Conservation (phyloP, 2,797 vertebrate species). For the Borostomias antarcticus region DNA sequence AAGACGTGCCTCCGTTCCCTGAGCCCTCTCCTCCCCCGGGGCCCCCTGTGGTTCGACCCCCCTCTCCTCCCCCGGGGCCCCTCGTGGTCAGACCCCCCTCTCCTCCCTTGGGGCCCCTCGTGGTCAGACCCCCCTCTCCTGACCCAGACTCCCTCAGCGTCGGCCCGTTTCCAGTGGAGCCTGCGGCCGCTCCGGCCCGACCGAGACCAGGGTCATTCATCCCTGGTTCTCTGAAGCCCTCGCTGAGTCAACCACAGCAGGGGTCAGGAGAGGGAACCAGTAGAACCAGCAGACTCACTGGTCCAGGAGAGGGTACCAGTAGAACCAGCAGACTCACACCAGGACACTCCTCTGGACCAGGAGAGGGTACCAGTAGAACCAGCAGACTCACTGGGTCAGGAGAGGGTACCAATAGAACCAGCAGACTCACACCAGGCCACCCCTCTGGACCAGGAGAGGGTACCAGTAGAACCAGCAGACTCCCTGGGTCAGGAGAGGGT, state of each 20-base stretch:
- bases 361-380: too few species aligned
- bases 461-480: not conserved
- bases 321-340: not conserved
- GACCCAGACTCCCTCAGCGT: not conserved
- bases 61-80: not conserved
- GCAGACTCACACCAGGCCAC: not conserved
- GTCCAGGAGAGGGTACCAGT: not conserved
- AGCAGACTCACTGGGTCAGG: not conserved
- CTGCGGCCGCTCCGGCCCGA: not conserved
- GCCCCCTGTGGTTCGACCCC: slow-evolving; percentile 1
- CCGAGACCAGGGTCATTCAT: not conserved
- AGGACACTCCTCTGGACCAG: not conserved
- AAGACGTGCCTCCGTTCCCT: slow-evolving; percentile 56
- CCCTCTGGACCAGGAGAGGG: not conserved
- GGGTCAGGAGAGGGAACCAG: not conserved
- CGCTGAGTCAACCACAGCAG: not conserved
- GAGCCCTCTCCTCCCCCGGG: slow-evolving; percentile 3
- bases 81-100: too few species aligned
- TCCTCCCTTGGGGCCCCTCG: not conserved
- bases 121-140: slow-evolving; percentile 2
- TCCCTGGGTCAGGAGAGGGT: not conserved
- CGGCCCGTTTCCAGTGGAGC: slow-evolving; percentile 8
- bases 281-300: not conserved
- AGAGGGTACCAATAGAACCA: not conserved
- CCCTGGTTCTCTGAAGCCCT: not conserved